These are phyloP conservation scores for Tylochromis polylepis DNA, from an alignment of 2,113 vertebrate genomes.

Conservation along the genomic window DNA sequence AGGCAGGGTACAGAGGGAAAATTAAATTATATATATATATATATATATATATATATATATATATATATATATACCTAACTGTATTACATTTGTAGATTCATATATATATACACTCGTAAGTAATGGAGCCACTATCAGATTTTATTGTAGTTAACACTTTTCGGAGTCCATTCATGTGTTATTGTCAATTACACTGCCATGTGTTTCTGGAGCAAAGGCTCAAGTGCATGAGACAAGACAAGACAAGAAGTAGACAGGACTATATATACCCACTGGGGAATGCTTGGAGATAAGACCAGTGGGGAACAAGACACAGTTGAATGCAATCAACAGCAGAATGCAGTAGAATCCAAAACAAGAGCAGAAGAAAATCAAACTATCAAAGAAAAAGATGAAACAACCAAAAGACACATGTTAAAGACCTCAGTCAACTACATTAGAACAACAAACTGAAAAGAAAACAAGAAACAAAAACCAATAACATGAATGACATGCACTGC, in stretches of 20 bases:
- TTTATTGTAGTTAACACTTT: neutral
- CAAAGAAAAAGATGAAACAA: neutral
- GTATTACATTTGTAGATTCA: no score
- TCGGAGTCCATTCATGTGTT: neutral
- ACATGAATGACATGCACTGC: neutral
- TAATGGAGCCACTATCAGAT: neutral
- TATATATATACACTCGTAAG: no score
- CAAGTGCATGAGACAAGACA: neutral
- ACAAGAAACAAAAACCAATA: neutral
- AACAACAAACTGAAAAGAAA: neutral
- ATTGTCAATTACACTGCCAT: neutral
- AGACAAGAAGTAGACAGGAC: neutral
- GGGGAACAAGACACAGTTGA: neutral
- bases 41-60: no score
- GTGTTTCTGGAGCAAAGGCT: neutral
- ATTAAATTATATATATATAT: no score
- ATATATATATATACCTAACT: no score
- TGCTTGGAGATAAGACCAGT: neutral
- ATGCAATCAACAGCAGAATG: neutral
- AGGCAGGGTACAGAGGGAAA: neutral
- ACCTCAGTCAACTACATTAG: neutral
- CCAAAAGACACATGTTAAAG: accelerated
- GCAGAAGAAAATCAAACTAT: neutral
- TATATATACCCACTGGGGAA: neutral
- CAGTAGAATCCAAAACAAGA: neutral